Evolutionary conservation across 2,113 vertebrate species (phyloP).

Genomic region (Oxyruncus cristatus): DNA sequence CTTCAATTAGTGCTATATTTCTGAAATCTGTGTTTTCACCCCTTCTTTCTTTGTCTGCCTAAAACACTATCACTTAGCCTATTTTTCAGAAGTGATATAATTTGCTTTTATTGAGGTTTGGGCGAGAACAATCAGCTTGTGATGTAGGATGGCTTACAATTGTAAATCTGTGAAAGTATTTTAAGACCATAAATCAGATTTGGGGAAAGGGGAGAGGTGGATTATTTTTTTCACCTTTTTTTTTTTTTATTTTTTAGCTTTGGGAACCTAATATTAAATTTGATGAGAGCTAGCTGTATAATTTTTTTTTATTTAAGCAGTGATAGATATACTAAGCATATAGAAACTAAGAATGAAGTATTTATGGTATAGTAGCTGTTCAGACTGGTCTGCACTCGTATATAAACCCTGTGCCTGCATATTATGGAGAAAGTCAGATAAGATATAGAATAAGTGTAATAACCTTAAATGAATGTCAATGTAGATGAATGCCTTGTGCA

Average conservation of each 20-base stretch:
- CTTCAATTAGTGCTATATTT: background rate
- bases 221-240: too few species aligned
- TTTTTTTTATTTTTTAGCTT: background rate
- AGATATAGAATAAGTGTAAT: background rate
- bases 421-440: background rate
- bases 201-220: background rate
- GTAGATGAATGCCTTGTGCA: background rate
- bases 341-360: background rate
- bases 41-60: background rate
- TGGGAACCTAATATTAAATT: background rate
- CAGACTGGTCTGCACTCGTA: background rate
- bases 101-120: background rate
- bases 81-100: background rate
- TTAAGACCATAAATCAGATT: background rate
- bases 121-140: background rate
- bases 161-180: background rate
- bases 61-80: background rate
- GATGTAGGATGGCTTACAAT: background rate
- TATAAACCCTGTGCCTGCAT: background rate
- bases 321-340: background rate
- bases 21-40: background rate
- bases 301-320: background rate
- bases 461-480: background rate
- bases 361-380: background rate
- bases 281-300: background rate